Evolutionary conservation across 2,113 vertebrate genomes (phyloP), one percentile per base, ranked within the genome.

Genomic region (Leucopsar rothschildi): DNA sequence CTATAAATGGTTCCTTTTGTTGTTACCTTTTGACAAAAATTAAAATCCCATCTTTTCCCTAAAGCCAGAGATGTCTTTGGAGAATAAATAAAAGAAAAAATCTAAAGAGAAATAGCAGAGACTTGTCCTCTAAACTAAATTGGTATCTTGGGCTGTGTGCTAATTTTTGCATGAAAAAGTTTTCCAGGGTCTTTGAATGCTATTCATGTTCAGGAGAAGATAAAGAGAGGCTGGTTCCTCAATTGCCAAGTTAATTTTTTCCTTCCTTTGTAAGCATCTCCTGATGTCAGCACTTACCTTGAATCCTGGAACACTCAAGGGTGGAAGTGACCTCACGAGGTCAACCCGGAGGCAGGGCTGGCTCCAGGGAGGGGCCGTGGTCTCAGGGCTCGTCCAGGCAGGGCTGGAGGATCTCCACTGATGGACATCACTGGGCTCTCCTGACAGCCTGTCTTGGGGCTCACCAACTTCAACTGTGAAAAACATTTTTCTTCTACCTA

Each of bases 1-100:
- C 70, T 94, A 17, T 82, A 95, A 96, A 91, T 86, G 92, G 42
- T 63, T 92, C 56, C 84, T 96, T 96, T 95, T 95, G 82, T 93
- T 87, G 82, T 76, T 64, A 86, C 70, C 76, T 93, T 93, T 94
- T 82, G 79, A 83, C 81, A 93, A 75, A 91, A 96, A 95, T 95
- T 93, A 88, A 96, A 96, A 95, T 81, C 65, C 65, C 57, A 24
- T 95, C 64, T 94, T 89, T 90, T 77, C 45, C 73, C 53, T 68
- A 60, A 91, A 95, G 77, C 35, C 33, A 49, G 57, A 94, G 83
- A 85, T 84, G 65, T 53, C 82, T 97, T 93, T 93, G 82, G 94
- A 94, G 94, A 71, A 90, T 40, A 92, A 95, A 91, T 93, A 86
- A 86, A 69, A 69, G 56, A 85, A 87, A 64, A 64, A 66, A 82